Conservation (phyloP, 2,888 invertebrate genomes). For the Amblyjoppa proteus region DNA sequence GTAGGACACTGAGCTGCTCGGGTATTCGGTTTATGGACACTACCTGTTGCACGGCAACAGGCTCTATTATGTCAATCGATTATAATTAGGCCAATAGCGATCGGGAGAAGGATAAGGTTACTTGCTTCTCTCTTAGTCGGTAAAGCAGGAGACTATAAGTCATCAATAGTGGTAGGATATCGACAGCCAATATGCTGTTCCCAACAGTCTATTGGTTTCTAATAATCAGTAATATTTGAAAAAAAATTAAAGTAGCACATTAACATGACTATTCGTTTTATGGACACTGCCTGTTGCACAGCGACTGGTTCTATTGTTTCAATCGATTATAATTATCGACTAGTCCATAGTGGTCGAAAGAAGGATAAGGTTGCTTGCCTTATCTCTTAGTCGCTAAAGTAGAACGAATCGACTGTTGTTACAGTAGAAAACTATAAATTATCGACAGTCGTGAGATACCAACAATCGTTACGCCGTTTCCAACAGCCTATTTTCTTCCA, state of each 20-base stretch:
- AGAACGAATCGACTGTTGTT: not conserved
- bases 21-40: constrained; percentile 6
- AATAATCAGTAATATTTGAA: not conserved
- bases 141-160: not conserved
- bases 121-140: not conserved
- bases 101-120: not conserved
- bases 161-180: not conserved
- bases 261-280: not conserved
- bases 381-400: too few relatives aligned
- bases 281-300: constrained; percentile 8
- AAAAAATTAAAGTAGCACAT: not conserved
- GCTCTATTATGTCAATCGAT: constrained; percentile 32
- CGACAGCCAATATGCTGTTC: not conserved
- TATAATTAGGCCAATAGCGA: constrained; percentile 22
- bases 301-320: not conserved
- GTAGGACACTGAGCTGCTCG: not conserved
- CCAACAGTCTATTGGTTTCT: not conserved
- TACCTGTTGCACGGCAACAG: constrained; percentile 24
- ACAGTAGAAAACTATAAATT: not conserved
- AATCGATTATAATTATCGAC: too few relatives aligned
- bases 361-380: too few relatives aligned
- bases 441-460: not conserved
- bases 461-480: too few relatives aligned
- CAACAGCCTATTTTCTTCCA: not conserved
- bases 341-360: too few relatives aligned